Conservation (phyloP, 1,140 invertebrate genomes). For the Rhopalosiphum padi region DNA sequence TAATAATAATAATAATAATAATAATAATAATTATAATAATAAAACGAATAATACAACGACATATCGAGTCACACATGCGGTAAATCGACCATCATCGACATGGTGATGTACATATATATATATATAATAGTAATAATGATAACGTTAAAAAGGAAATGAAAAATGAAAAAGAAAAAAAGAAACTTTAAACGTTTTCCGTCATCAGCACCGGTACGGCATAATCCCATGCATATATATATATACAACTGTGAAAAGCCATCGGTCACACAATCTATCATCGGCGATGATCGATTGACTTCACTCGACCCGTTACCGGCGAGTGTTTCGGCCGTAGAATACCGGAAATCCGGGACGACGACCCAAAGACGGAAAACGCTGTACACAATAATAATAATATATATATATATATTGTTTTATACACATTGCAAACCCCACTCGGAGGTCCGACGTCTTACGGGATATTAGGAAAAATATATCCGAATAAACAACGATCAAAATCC, state of each 20-base stretch:
- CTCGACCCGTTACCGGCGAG: background rate
- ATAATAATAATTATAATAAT: background rate
- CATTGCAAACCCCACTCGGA: background rate
- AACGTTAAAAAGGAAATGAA: background rate
- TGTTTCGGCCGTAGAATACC: background rate
- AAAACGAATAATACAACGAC: slow-evolving; percentile 1
- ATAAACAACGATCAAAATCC: background rate
- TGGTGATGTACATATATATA: background rate
- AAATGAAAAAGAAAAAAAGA: background rate
- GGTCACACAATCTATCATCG: too few relatives aligned
- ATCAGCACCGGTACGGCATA: background rate
- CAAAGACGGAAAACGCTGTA: background rate
- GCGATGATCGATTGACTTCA: background rate
- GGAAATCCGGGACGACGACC: background rate
- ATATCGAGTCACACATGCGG: background rate
- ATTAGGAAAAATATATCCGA: background rate
- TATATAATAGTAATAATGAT: background rate
- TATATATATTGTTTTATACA: background rate
- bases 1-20: background rate
- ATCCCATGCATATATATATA: background rate
- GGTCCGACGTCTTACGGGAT: background rate
- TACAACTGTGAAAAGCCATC: background rate
- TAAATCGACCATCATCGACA: background rate
- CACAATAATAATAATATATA: background rate
- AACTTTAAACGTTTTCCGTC: background rate